Conservation (phyloP, 2,888 invertebrate species). For the Desoria tigrina region DNA sequence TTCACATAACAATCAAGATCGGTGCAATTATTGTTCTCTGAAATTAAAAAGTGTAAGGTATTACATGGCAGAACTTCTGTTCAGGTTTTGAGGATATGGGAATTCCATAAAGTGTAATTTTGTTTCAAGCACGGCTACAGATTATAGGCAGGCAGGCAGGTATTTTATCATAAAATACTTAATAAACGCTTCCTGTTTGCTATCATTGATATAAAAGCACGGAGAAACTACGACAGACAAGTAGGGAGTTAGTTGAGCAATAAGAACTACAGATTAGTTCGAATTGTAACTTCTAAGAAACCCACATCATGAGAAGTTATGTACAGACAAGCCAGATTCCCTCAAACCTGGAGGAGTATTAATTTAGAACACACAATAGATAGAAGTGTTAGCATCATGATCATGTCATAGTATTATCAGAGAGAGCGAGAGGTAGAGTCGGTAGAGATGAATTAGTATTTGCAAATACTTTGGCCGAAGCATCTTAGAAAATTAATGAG, state of each 20-base stretch:
- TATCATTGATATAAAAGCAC: too few relatives aligned
- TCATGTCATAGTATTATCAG: neutral
- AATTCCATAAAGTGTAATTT: neutral
- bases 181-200: too few relatives aligned
- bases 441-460: neutral
- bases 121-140: neutral
- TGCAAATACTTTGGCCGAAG: neutral
- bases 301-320: too few relatives aligned
- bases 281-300: too few relatives aligned
- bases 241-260: too few relatives aligned
- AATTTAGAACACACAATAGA: too few relatives aligned
- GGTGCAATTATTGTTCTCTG: slow-evolving; percentile 22
- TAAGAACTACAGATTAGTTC: too few relatives aligned
- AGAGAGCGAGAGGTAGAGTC: neutral
- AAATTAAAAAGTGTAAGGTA: slow-evolving; percentile 1
- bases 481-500: slow-evolving; percentile 21
- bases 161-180: neutral
- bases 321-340: too few relatives aligned
- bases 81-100: neutral
- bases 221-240: too few relatives aligned
- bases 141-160: neutral
- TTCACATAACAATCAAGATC: slow-evolving; percentile 16
- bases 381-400: too few relatives aligned
- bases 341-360: too few relatives aligned
- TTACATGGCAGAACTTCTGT: neutral